Evolutionary conservation across 1,140 invertebrate species (phyloP).

Genomic region (Mesaphorura yosii): DNA sequence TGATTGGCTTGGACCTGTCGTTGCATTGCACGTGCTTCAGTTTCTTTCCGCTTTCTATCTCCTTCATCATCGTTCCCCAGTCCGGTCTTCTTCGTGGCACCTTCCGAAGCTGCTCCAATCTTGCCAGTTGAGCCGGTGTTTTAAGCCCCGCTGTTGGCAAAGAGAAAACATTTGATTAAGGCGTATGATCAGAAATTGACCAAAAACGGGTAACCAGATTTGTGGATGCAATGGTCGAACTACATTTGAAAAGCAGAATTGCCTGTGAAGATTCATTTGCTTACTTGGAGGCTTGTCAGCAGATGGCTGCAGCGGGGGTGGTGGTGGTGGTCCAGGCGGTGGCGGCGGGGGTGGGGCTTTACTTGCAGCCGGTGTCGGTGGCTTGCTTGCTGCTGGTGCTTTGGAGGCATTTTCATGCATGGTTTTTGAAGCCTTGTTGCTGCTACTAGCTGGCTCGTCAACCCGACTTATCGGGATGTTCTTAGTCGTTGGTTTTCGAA

Average conservation of each 20-base stretch:
- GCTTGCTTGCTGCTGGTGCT: neutral
- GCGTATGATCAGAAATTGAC: no score
- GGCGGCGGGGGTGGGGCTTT: conserved; percentile 2
- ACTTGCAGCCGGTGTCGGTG: neutral
- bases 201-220: no score
- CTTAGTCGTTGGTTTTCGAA: neutral
- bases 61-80: conserved; percentile 80
- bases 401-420: neutral
- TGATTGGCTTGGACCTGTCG: conserved; percentile 54
- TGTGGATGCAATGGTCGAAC: no score
- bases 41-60: conserved; percentile 62
- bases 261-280: no score
- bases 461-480: neutral
- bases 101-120: conserved; percentile 51
- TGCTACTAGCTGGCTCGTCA: neutral
- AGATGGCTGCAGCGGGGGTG: no score
- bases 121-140: conserved; percentile 42
- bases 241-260: no score
- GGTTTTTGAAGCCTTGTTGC: neutral
- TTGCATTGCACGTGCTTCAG: conserved; percentile 70
- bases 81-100: conserved; percentile 67
- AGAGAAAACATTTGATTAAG: no score
- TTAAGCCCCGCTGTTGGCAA: no score
- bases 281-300: no score
- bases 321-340: neutral